phyloP scores from a whole-genome alignment of 2,797 vertebrate genomes.

The Crenichthys baileyi region DNA sequence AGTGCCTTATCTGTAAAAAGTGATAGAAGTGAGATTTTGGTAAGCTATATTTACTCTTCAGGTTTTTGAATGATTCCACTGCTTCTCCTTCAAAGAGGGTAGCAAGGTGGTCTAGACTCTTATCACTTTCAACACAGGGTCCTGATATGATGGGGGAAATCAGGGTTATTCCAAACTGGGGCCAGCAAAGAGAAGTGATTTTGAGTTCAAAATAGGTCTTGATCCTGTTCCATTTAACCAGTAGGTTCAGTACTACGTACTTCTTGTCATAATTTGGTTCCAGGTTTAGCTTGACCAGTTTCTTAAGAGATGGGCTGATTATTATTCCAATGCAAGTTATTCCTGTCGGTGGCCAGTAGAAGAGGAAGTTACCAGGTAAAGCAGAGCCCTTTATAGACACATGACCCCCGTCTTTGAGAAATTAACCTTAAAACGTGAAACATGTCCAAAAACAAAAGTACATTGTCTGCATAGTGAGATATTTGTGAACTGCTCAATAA shows the following conservation, averaged over 20 bases:
- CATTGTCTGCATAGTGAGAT: background rate
- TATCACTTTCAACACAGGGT: too few species aligned
- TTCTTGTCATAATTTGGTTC: background rate
- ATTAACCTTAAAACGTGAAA: background rate
- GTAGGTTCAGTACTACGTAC: background rate
- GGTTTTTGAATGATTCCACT: too few species aligned
- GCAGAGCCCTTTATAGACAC: background rate
- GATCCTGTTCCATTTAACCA: background rate
- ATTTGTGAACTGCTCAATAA: too few species aligned
- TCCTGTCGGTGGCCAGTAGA: background rate
- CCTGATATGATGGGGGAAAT: too few species aligned
- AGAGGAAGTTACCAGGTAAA: background rate
- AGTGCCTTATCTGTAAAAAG: too few species aligned
- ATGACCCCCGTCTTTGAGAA: background rate
- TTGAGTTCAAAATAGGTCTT: background rate
- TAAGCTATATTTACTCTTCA: too few species aligned
- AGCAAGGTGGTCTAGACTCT: too few species aligned
- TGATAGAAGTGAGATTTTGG: slow-evolving; percentile 6
- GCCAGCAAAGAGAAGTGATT: too few species aligned
- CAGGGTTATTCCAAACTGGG: too few species aligned
- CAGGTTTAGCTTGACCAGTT: background rate
- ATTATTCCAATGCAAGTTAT: background rate
- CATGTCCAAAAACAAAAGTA: background rate
- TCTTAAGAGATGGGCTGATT: background rate
- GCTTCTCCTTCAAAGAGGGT: too few species aligned